Evolutionary conservation across 2,113 vertebrate genomes (phyloP).

Genomic region (Chauna torquata): DNA sequence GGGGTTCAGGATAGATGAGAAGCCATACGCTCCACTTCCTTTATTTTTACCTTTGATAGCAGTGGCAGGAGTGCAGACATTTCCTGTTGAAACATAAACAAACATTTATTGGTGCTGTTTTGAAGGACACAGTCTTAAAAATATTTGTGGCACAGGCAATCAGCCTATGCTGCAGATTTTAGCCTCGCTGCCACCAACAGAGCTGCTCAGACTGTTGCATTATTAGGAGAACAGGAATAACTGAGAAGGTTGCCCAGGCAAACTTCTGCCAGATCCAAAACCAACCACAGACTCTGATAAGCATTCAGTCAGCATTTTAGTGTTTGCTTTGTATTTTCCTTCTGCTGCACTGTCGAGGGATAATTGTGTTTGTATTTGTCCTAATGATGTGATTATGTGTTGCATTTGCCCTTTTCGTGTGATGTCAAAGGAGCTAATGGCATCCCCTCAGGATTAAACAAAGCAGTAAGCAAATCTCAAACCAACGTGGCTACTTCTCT

Average conservation of each 20-base stretch:
- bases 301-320: background rate
- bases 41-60: background rate
- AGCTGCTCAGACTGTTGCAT: background rate
- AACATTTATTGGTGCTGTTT: background rate
- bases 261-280: background rate
- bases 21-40: background rate
- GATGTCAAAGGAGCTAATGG: conserved; percentile 10
- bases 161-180: background rate
- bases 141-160: background rate
- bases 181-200: background rate
- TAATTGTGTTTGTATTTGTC: conserved; percentile 27
- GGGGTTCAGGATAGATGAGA: background rate
- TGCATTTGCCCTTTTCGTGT: background rate
- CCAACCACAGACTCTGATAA: background rate
- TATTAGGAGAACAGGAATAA: background rate
- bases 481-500: background rate
- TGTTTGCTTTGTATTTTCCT: conserved; percentile 8
- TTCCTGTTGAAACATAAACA: background rate
- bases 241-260: background rate
- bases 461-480: background rate
- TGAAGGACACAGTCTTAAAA: background rate
- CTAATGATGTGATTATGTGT: background rate
- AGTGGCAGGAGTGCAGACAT: background rate
- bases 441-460: conserved; percentile 1
- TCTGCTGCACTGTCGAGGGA: background rate